Evolutionary conservation across 1,140 invertebrate species (phyloP), one percentile per base, ranked within the genome.

Genomic region (Conus ventricosus): DNA sequence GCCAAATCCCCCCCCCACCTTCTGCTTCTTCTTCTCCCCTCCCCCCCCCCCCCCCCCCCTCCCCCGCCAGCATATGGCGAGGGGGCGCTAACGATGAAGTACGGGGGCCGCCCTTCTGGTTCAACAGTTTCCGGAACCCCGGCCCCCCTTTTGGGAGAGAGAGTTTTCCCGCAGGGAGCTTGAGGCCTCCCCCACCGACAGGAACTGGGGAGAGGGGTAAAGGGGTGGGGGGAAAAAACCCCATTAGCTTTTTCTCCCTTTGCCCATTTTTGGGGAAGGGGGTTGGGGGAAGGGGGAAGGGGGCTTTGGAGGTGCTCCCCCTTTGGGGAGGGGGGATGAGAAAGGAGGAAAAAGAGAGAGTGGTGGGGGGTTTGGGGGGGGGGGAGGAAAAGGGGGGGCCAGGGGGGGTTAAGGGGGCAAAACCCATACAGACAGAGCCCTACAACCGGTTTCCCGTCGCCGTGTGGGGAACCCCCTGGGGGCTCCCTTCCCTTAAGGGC

Each of bases 161-260:
- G 67, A 63, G 60, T 2, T 1, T 63, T 63, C 39, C 39, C 4
- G 8, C 67, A 11, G 0, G 23, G 20, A 71, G 23, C 11, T 71
- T 13, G 4, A 13, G 67, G 67, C 17, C 57, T 60, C 57, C 15
- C 55, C 3, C 60, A 63, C 60, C 10, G 60, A 63, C 13, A 23
- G 67, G 67, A 13, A 13, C 67, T 71, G 67, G 23, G 1, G 67
- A 71, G 23, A 71, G 67, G 80, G 80, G 80, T 81, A 20, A n/a
- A n/a, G 80, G 39, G 80, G 51, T 8, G 13, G 51, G 76, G 76
- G 25, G 0, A 81, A 81, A 81, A 81, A 81, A 81, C 27, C 8
- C 80, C 4, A 81, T 81, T 54, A 81, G 53, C 80, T 81, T 81
- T 81, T 55, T 81, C 80, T 54, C 80, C 80, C 51, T 23, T 54